Evolutionary conservation across 2,113 vertebrate genomes (phyloP).

Genomic region (Circaetus gallicus): DNA sequence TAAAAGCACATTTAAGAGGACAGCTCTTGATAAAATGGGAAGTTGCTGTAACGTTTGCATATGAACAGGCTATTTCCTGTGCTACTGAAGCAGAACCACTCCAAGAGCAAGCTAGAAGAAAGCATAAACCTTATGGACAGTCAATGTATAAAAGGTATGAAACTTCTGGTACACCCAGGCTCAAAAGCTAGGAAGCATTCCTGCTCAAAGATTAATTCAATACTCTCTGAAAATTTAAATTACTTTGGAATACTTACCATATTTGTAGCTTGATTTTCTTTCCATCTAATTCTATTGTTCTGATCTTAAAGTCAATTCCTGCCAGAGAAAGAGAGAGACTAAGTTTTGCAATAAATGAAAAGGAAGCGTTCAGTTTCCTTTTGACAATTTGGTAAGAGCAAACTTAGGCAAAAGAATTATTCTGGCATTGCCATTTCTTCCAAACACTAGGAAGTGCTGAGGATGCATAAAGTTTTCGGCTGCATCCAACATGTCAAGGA

Average conservation of each 20-base stretch:
- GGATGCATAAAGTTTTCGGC: neutral
- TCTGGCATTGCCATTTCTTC: conserved; percentile 37
- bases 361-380: neutral
- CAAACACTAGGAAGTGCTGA: conserved; percentile 23
- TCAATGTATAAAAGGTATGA: neutral
- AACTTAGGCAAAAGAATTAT: conserved; percentile 24
- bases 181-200: neutral
- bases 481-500: neutral
- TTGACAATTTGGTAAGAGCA: neutral
- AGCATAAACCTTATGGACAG: neutral
- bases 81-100: neutral
- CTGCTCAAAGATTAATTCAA: neutral
- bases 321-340: conserved; percentile 62
- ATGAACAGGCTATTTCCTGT: neutral
- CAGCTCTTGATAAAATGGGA: neutral
- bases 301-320: conserved; percentile 99
- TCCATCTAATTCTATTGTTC: conserved; percentile 95
- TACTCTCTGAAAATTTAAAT: neutral
- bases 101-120: neutral
- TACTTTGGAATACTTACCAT: conserved; percentile 82
- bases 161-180: neutral
- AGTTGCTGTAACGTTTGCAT: neutral
- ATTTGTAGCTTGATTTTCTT: conserved; percentile 99
- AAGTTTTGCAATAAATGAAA: conserved; percentile 36
- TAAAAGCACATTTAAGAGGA: neutral